Percentiles rank a stretch among this genome's conserved stretches.
Evolutionary conservation across 2,888 invertebrate species (phyloP).

Genomic region (Eustalomyia histrio): DNA sequence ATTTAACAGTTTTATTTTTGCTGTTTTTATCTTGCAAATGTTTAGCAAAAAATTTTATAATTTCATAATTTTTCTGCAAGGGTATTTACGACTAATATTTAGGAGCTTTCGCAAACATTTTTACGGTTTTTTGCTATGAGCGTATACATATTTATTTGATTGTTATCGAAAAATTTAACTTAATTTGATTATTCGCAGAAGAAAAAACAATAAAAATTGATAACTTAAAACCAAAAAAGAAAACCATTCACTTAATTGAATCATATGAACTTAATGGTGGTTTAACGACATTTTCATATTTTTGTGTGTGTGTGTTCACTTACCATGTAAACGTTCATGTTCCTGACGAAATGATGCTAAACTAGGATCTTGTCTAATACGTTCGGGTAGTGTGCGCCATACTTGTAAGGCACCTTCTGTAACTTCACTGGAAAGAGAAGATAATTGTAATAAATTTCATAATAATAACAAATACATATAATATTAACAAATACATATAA

Average conservation of each 20-base stretch:
- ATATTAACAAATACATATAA: not conserved
- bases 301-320: slow-evolving; percentile 49
- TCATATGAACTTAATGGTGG: not conserved
- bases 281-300: not conserved
- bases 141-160: too few species aligned
- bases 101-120: too few species aligned
- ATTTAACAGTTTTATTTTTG: too few species aligned
- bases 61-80: too few species aligned
- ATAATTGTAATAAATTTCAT: slow-evolving; percentile 38
- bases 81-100: too few species aligned
- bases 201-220: slow-evolving; percentile 32
- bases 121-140: too few species aligned
- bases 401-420: slow-evolving; percentile 84
- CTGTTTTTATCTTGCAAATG: too few species aligned
- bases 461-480: not conserved
- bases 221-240: slow-evolving; percentile 8
- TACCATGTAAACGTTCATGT: slow-evolving; percentile 79
- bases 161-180: not conserved
- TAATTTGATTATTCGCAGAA: not conserved
- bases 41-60: too few species aligned
- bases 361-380: slow-evolving; percentile 84
- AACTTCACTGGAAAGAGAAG: slow-evolving; percentile 79
- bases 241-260: not conserved
- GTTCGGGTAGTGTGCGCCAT: slow-evolving; percentile 85
- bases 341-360: slow-evolving; percentile 82